phyloP scores from a whole-genome alignment of 2,888 invertebrate species.

The Erebia ligea region DNA sequence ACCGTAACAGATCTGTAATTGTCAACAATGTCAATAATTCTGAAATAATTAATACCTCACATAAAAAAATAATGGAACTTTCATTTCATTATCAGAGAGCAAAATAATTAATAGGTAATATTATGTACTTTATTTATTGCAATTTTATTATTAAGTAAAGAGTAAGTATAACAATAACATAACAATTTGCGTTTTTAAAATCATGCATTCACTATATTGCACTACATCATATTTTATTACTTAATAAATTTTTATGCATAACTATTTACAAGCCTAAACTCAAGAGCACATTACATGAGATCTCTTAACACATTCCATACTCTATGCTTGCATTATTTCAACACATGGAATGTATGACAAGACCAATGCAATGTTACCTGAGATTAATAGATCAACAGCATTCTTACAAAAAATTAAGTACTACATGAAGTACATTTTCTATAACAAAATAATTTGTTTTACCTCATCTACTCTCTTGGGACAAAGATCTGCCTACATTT shows the following conservation, averaged over 20 bases:
- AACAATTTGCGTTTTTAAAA: conserved; percentile 6
- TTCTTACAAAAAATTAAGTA: conserved; percentile 29
- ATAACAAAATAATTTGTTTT: conserved; percentile 17
- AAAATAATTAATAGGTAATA: not conserved
- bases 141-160: not conserved
- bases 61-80: not conserved
- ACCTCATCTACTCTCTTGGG: conserved; percentile 78
- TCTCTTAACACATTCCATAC: not conserved
- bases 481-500: conserved; percentile 66
- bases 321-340: not conserved
- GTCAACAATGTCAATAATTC: not conserved
- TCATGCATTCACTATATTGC: conserved; percentile 12
- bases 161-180: not conserved
- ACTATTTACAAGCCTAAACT: conserved; percentile 32
- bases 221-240: not conserved
- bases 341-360: not conserved
- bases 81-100: conserved; percentile 2
- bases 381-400: not conserved
- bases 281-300: conserved; percentile 14
- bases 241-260: not conserved
- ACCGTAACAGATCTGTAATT: conserved; percentile 4
- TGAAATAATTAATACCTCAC: not conserved
- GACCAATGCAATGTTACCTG: not conserved
- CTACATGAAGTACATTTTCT: conserved; percentile 10
- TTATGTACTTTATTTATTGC: not conserved